Conservation (phyloP, 2,888 invertebrate species). For the Drosophila buzzatii region DNA sequence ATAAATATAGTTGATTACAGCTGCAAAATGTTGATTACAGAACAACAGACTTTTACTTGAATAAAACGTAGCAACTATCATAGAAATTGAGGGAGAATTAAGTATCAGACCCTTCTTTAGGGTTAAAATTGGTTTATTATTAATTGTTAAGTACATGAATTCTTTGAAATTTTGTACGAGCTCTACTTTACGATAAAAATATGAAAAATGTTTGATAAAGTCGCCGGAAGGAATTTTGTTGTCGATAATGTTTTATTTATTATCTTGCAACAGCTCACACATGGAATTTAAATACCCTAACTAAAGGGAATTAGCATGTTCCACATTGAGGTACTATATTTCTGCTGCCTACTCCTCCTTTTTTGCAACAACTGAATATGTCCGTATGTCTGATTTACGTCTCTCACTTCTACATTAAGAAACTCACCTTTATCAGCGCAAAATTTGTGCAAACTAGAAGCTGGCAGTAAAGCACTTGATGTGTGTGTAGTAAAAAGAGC, state of each 20-base stretch:
- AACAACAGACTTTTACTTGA: too few relatives aligned
- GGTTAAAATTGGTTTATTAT: background rate
- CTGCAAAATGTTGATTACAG: too few relatives aligned
- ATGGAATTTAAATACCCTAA: background rate
- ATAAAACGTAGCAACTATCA: background rate
- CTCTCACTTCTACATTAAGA: too few relatives aligned
- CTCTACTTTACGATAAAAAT: background rate
- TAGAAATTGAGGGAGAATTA: background rate
- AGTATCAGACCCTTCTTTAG: too few relatives aligned
- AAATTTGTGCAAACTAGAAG: background rate
- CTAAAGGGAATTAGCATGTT: too few relatives aligned
- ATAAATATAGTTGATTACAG: background rate
- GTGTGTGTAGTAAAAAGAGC: background rate
- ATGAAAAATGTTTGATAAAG: background rate
- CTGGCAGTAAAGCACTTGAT: slow-evolving; percentile 1
- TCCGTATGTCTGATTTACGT: background rate
- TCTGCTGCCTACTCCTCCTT: background rate
- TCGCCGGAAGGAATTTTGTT: background rate
- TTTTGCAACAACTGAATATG: background rate
- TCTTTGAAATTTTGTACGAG: background rate
- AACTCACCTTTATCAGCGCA: background rate
- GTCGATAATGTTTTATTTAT: background rate
- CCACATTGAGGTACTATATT: too few relatives aligned
- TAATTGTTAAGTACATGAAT: background rate
- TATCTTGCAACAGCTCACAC: background rate